Evolutionary conservation across 2,888 invertebrate genomes (phyloP).

Genomic region (Hemicrepidius hirtus): DNA sequence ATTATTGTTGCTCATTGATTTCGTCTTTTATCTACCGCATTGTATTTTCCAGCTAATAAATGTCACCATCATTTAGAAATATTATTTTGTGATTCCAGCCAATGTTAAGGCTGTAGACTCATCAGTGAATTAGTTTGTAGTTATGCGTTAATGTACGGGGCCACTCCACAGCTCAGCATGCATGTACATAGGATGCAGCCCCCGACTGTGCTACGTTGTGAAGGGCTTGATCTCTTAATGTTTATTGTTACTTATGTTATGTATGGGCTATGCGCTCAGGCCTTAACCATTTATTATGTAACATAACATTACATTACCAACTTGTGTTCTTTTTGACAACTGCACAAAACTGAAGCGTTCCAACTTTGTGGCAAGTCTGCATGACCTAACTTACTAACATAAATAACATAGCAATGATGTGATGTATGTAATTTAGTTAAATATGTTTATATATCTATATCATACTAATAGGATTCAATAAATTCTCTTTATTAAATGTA

Average conservation of each 20-base stretch:
- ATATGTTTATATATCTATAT: constrained; percentile 70
- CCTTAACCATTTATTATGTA: constrained; percentile 52
- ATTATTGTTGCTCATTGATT: constrained; percentile 44
- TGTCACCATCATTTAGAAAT: constrained; percentile 29
- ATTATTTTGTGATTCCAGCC: constrained; percentile 41
- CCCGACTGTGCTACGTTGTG: constrained; percentile 51
- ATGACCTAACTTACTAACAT: constrained; percentile 57
- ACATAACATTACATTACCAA: constrained; percentile 48
- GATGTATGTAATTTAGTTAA: constrained; percentile 70
- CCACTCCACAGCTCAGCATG: constrained; percentile 51
- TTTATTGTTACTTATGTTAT: constrained; percentile 58
- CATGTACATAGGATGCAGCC: constrained; percentile 52
- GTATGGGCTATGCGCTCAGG: constrained; percentile 56
- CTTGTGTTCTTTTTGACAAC: constrained; percentile 55
- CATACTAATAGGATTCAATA: constrained; percentile 69
- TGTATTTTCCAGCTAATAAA: constrained; percentile 36
- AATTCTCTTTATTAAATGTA: constrained; percentile 67
- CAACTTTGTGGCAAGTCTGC: constrained; percentile 54
- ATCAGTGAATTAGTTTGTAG: constrained; percentile 44
- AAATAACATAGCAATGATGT: constrained; percentile 69
- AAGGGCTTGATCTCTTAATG: constrained; percentile 59
- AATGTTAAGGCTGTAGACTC: constrained; percentile 34
- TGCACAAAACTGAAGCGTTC: constrained; percentile 52
- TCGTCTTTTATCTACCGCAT: constrained; percentile 17
- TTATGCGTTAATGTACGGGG: constrained; percentile 52